A percentile compares a stretch with the other conserved stretches of the same genome.
These are phyloP conservation scores for Brachionus rubens DNA, from an alignment of 1,140 invertebrate genomes.

Conservation along the genomic window DNA sequence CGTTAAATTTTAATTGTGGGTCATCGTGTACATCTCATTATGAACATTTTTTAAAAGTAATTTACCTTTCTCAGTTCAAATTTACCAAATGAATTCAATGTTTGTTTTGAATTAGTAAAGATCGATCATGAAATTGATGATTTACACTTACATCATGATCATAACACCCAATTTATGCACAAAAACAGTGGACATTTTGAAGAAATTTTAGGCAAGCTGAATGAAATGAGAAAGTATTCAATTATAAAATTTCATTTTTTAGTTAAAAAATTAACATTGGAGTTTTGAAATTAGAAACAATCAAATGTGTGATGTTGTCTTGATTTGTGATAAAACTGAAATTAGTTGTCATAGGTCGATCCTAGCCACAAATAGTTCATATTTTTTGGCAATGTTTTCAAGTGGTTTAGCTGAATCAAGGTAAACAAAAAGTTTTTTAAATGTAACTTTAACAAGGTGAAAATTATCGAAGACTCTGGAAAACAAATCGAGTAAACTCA, in stretches of 20 bases:
- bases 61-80: no score
- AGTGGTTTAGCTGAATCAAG: constrained; percentile 45
- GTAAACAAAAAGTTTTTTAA: constrained; percentile 1
- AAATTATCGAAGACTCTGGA: not conserved
- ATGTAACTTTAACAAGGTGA: constrained; percentile 8
- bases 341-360: constrained; percentile 48
- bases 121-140: constrained; percentile 20
- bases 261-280: not conserved
- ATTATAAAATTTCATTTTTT: not conserved
- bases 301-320: constrained; percentile 46
- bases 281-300: constrained; percentile 12
- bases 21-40: not conserved
- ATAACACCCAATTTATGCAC: constrained; percentile 29
- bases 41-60: constrained; percentile 3
- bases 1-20: not conserved
- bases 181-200: not conserved
- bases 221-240: constrained; percentile 35
- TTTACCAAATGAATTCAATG: not conserved
- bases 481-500: no score
- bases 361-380: constrained; percentile 47
- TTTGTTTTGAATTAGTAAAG: constrained; percentile 20
- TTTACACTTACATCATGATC: constrained; percentile 35
- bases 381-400: constrained; percentile 48
- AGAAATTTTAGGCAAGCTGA: not conserved
- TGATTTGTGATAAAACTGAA: constrained; percentile 46